These are phyloP conservation scores for Noctua comes DNA, from an alignment of 2,888 invertebrate genomes.

Conservation along the genomic window DNA sequence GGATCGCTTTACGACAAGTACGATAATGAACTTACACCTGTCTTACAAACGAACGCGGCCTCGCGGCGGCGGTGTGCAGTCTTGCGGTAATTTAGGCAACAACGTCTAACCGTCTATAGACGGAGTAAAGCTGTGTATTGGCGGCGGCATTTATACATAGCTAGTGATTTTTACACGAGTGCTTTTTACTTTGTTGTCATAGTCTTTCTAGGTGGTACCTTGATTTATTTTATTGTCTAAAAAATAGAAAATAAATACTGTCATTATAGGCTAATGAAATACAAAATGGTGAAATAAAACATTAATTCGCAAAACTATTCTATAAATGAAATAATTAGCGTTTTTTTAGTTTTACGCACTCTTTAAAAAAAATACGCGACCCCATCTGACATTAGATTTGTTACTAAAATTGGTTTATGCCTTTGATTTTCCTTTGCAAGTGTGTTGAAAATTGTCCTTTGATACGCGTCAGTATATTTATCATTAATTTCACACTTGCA, in stretches of 20 bases:
- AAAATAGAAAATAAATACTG: not conserved
- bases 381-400: too few relatives aligned
- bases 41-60: conserved; percentile 39
- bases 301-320: too few relatives aligned
- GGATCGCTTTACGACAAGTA: conserved; percentile 45
- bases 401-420: too few relatives aligned
- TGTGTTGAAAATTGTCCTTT: not conserved
- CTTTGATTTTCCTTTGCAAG: too few relatives aligned
- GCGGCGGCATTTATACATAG: not conserved
- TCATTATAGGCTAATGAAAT: not conserved
- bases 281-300: not conserved
- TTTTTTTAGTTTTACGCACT: too few relatives aligned
- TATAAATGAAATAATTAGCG: too few relatives aligned
- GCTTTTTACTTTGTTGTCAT: not conserved
- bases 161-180: not conserved
- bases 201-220: too few relatives aligned
- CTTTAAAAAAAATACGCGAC: too few relatives aligned
- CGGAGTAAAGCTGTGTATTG: conserved; percentile 2
- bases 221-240: not conserved
- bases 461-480: not conserved
- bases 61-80: conserved; percentile 20
- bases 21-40: conserved; percentile 51
- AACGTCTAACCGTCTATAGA: not conserved
- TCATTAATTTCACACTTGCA: not conserved
- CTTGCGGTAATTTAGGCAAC: conserved; percentile 52